Conservation (phyloP, 1,140 invertebrate species). For the Heliconius congener region DNA sequence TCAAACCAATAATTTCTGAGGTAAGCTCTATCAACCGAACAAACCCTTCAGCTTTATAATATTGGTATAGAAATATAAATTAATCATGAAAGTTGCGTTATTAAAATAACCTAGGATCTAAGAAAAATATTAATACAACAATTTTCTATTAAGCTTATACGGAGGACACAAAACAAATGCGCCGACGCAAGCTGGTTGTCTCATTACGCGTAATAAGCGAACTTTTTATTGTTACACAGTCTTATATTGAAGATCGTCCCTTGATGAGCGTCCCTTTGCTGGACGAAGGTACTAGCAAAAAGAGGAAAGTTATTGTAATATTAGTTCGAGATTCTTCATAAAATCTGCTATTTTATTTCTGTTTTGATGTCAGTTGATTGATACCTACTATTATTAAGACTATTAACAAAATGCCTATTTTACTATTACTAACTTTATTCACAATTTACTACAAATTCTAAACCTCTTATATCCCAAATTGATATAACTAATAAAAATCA, state of each 20-base stretch:
- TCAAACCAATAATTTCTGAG: too few species aligned
- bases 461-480: too few species aligned
- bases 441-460: too few species aligned
- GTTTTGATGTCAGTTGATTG: not conserved
- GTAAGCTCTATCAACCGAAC: too few species aligned
- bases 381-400: not conserved
- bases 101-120: not conserved
- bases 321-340: not conserved
- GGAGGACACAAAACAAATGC: slow-evolving; percentile 7
- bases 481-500: too few species aligned
- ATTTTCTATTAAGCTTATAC: slow-evolving; percentile 2
- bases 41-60: too few species aligned
- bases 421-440: too few species aligned
- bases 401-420: not conserved
- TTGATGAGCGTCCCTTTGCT: not conserved
- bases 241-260: slow-evolving; percentile 1
- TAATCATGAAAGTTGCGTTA: not conserved
- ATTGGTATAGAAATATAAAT: too few species aligned
- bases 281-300: not conserved
- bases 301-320: not conserved
- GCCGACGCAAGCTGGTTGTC: not conserved
- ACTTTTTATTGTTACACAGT: slow-evolving; percentile 21
- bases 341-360: not conserved
- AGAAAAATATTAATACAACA: slow-evolving; percentile 8
- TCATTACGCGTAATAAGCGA: slow-evolving; percentile 27